Evolutionary conservation across 2,888 invertebrate species (phyloP).

Genomic region (Cheiracanthium punctorium): DNA sequence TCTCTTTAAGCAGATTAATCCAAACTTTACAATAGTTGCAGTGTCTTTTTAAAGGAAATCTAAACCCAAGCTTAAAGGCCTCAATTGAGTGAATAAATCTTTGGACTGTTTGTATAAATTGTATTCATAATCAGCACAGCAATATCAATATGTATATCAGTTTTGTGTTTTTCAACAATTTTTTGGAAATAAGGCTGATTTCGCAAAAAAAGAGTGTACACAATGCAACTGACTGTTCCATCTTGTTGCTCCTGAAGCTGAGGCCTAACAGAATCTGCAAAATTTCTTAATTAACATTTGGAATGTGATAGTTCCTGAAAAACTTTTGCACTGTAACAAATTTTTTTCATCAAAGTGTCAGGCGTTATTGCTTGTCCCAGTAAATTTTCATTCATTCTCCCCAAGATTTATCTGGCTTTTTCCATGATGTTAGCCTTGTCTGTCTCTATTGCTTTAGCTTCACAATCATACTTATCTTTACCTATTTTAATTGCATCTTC

Average conservation of each 20-base stretch:
- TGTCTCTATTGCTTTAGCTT: background rate
- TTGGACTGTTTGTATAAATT: slow-evolving; percentile 3
- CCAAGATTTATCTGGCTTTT: too few relatives aligned
- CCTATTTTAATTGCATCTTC: background rate
- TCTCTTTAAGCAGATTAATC: too few relatives aligned
- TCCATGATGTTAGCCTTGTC: too few relatives aligned
- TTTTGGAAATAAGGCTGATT: background rate
- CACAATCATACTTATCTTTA: background rate
- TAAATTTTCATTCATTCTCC: too few relatives aligned
- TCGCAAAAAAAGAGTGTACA: background rate
- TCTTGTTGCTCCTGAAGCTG: too few relatives aligned
- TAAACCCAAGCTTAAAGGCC: too few relatives aligned
- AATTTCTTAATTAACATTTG: too few relatives aligned
- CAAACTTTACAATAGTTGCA: too few relatives aligned
- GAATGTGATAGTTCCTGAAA: background rate
- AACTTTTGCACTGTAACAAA: background rate
- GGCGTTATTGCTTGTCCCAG: background rate
- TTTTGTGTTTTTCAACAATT: background rate
- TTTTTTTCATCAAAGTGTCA: background rate
- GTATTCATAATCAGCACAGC: background rate
- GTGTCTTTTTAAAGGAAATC: too few relatives aligned
- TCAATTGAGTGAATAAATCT: background rate
- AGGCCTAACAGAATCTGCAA: too few relatives aligned
- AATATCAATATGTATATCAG: background rate
- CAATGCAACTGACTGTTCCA: too few relatives aligned